phyloP scores from a whole-genome alignment of 2,888 invertebrate species.

The Caenorhabditis sinica region DNA sequence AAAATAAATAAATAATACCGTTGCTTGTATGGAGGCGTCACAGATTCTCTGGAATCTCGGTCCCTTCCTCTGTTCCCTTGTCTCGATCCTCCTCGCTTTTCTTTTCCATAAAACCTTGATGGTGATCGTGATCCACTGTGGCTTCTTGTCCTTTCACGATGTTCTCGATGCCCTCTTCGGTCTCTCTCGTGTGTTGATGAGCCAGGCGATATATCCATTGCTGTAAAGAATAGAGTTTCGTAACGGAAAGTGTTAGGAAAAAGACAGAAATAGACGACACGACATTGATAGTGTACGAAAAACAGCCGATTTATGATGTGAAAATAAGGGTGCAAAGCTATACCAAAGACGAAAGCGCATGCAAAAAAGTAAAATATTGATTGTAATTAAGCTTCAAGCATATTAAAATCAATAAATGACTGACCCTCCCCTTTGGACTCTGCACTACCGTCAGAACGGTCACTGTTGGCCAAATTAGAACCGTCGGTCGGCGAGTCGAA shows the following conservation, averaged over 20 bases:
- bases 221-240: slow-evolving; percentile 12
- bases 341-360: slow-evolving; percentile 11
- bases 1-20: not conserved
- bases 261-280: slow-evolving; percentile 1
- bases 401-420: slow-evolving; percentile 1
- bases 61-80: slow-evolving; percentile 48
- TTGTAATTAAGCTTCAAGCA: not conserved
- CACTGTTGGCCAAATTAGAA: slow-evolving; percentile 44
- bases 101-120: slow-evolving; percentile 37
- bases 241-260: not conserved
- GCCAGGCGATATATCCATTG: slow-evolving; percentile 61
- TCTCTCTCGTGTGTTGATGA: slow-evolving; percentile 51
- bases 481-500: slow-evolving; percentile 49
- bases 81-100: slow-evolving; percentile 53
- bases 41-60: slow-evolving; percentile 51
- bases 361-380: not conserved
- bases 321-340: not conserved
- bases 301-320: not conserved
- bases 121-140: slow-evolving; percentile 57
- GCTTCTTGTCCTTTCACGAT: slow-evolving; percentile 52
- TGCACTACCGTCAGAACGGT: slow-evolving; percentile 38
- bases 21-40: slow-evolving; percentile 38
- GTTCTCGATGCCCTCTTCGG: slow-evolving; percentile 43
- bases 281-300: not conserved
- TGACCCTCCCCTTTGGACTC: slow-evolving; percentile 37